Conservation (phyloP, 2,797 vertebrate genomes). For the Mus spretus region DNA sequence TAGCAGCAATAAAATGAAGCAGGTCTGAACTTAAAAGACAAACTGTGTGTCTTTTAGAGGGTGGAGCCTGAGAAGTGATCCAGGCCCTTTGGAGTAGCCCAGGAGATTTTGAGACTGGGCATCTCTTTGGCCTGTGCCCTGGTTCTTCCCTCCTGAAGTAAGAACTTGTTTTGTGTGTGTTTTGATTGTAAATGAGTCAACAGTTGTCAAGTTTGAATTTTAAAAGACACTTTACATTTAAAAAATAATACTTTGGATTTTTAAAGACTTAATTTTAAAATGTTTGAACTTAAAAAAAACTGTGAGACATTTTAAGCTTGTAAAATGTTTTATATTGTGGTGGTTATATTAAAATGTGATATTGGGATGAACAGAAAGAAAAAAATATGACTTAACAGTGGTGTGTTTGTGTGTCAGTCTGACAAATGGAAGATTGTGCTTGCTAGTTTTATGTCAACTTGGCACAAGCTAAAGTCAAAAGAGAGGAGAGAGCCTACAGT, state of each 20-base stretch:
- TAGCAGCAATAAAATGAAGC: rapidly evolving
- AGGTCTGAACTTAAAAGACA: neutral
- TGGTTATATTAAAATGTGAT: neutral
- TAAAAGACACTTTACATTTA: neutral
- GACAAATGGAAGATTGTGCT: no score
- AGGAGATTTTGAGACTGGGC: no score
- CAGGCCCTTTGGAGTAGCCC: neutral
- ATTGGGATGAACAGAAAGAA: neutral
- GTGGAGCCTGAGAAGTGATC: neutral
- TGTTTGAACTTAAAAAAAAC: no score
- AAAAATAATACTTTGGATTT: neutral
- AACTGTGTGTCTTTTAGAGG: neutral
- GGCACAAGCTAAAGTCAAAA: neutral
- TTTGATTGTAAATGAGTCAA: neutral
- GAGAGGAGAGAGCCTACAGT: neutral
- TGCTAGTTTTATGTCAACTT: neutral
- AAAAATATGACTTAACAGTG: neutral
- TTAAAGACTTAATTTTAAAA: neutral
- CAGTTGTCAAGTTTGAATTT: neutral
- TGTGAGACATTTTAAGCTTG: neutral
- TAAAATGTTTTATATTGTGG: neutral
- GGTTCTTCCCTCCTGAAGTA: neutral
- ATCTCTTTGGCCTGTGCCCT: neutral
- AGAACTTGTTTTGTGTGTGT: neutral
- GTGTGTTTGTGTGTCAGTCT: neutral